Base-by-base conservation (phyloP, 2,113 vertebrate genomes). In the Balaeniceps rex region DNA sequence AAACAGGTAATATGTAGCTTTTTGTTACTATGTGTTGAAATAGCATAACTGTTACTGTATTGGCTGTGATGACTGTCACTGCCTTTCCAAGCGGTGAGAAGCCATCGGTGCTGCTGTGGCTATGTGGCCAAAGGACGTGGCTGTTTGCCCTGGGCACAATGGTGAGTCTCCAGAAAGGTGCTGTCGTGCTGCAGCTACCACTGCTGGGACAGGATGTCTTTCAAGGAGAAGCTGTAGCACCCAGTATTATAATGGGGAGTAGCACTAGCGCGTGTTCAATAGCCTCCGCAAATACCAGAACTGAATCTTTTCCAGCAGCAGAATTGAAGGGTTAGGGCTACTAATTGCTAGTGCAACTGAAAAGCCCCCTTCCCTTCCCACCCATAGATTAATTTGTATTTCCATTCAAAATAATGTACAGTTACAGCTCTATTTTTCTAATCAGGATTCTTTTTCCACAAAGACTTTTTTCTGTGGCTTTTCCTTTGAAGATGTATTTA, bases 51-150 rank as follows among this genome's bases (percentile, higher is more conserved):
- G 5, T 28, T 47, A 31, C 0, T 65, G 12, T 14, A 15, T 5
- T 38, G 28, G 7, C 51, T 58, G 31, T 31, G 51, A 19, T 51
- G 49, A 4, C 14, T 66, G 55, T 18, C 64, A 38, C 15, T 65
- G 33, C 21, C 31, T 81, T 57, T 29, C 40, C 31, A 33, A 42
- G 23, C 0, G 0, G 23, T 0, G 0, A 71, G 64, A 72, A 15
- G 19, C 19, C 12, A 4, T 21, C 1, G 2, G 23, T 66, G 58
- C 14, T 33, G 6, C 2, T 38, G 46, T 52, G 60, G 23, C 44
- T 69, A 0, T 7, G 23, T 47, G 51, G 16, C 46, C 4, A 2
- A 15, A 52, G 54, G 55, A 71, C 1, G 1, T 6, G n/a, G 8
- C 26, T 81, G 7, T 36, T 84, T 70, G 28, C 19, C 74, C 46